Conservation (phyloP, 2,888 invertebrate genomes). For the Ischnus inquisitorius region DNA sequence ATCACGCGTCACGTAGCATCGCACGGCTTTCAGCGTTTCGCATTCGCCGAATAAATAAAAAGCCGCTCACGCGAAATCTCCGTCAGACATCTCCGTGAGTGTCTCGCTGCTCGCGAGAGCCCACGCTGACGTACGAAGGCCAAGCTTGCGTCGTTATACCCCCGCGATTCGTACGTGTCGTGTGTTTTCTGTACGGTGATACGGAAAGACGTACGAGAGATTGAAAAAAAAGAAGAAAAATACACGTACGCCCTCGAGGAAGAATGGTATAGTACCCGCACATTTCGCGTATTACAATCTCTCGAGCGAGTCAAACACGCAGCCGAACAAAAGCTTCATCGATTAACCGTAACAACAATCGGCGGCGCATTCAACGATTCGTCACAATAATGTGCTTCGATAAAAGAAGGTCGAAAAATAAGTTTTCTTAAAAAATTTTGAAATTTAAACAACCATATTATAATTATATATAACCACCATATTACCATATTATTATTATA, state of each 20-base stretch:
- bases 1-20: constrained; percentile 51
- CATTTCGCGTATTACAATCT: constrained; percentile 45
- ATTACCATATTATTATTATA: too few relatives aligned
- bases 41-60: constrained; percentile 66
- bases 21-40: constrained; percentile 62
- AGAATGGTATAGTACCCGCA: constrained; percentile 64
- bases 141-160: constrained; percentile 35
- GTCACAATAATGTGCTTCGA: neutral
- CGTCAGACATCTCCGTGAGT: constrained; percentile 60
- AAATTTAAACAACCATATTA: too few relatives aligned
- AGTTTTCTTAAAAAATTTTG: too few relatives aligned
- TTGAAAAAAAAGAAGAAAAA: constrained; percentile 41
- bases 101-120: constrained; percentile 52
- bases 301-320: constrained; percentile 25
- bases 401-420: neutral
- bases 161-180: constrained; percentile 60
- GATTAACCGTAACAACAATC: neutral
- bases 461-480: too few relatives aligned
- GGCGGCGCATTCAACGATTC: neutral
- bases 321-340: constrained; percentile 18
- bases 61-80: constrained; percentile 63
- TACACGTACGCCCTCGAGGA: constrained; percentile 39
- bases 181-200: constrained; percentile 29
- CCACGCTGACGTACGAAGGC: constrained; percentile 67
- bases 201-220: constrained; percentile 4